Evolutionary conservation across 2,888 invertebrate species (phyloP).

Genomic region (Nudaria mundana): DNA sequence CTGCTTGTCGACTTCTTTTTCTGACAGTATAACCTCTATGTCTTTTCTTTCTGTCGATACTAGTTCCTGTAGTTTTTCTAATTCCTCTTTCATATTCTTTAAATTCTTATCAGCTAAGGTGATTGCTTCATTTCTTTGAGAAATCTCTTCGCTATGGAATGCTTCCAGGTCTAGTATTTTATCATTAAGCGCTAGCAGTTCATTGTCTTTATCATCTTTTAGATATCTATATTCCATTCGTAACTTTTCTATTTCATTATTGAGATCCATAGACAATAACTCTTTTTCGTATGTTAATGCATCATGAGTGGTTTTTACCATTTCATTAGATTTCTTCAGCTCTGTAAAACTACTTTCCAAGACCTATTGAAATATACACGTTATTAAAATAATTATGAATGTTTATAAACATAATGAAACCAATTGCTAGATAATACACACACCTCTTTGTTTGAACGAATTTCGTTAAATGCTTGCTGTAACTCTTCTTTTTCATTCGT

Average conservation of each 20-base stretch:
- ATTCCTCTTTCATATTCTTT: constrained; percentile 40
- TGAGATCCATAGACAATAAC: constrained; percentile 34
- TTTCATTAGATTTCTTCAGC: constrained; percentile 35
- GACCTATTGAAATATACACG: constrained; percentile 50
- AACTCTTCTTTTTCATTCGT: constrained; percentile 34
- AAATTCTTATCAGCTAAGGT: constrained; percentile 35
- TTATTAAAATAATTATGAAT: constrained; percentile 17
- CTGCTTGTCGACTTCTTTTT: constrained; percentile 58
- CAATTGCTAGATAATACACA: constrained; percentile 30
- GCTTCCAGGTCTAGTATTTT: constrained; percentile 40
- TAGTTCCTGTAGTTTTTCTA: constrained; percentile 42
- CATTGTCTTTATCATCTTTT: constrained; percentile 40
- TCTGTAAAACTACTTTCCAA: constrained; percentile 46
- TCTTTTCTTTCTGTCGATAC: constrained; percentile 54
- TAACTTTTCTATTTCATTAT: constrained; percentile 41
- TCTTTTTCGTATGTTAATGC: constrained; percentile 39
- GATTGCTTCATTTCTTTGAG: constrained; percentile 43
- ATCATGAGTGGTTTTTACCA: constrained; percentile 34
- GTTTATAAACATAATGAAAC: constrained; percentile 37
- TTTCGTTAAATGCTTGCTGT: constrained; percentile 34
- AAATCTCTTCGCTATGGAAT: constrained; percentile 31
- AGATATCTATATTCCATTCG: constrained; percentile 39
- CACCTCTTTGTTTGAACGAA: constrained; percentile 58
- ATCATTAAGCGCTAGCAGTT: constrained; percentile 45
- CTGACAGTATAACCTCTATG: constrained; percentile 36